Evolutionary conservation across 2,888 invertebrate genomes (phyloP), one percentile per base, ranked within the genome.

Genomic region (Drosophila acutilabella): DNA sequence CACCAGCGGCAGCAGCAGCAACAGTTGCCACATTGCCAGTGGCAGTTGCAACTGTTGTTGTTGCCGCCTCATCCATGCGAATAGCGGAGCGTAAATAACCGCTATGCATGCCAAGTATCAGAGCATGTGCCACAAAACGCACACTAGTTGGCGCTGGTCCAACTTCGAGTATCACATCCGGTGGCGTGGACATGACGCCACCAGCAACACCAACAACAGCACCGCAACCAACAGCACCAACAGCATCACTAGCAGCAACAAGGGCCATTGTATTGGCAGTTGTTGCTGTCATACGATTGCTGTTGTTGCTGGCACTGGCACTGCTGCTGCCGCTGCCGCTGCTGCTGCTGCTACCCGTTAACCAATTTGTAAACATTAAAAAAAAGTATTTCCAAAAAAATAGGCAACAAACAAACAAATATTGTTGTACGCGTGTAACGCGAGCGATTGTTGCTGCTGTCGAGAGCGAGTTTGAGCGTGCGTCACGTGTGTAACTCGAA

Each of bases 51-150:
- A 67, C 52, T 10, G 74, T 38, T 7, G 71, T 38, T 7, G 71
- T 64, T 8, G 73, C 62, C 5, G 72, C 69, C 74, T 92, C 93
- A 68, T 92, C 92, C 57, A 92, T 69, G 8, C 92, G 90, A 54
- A 95, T 92, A n/a, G 95, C 93, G 1, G 95, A 95, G 75, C 95
- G 94, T 85, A 96, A 93, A 88, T 95, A 96, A 26, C 95, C 96
- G 88, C 95, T 95, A 90, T 96, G 95, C 57, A 94, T 94, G 33
- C 95, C 94, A 33, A 96, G 90, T 11, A 96, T 93, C 30, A 93
- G 92, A 45, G 94, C 94, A 81, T 96, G 96, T 0, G 95, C 95
- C 23, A 95, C 94, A 90, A 96, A 96, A 66, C 95, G 94, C 10
- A 94, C 94, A 76, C 94, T 93, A 26, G 93, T 93, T 64, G 93